Evolutionary conservation across 2,797 vertebrate species (phyloP).

Genomic region (Hippocampus kuda): DNA sequence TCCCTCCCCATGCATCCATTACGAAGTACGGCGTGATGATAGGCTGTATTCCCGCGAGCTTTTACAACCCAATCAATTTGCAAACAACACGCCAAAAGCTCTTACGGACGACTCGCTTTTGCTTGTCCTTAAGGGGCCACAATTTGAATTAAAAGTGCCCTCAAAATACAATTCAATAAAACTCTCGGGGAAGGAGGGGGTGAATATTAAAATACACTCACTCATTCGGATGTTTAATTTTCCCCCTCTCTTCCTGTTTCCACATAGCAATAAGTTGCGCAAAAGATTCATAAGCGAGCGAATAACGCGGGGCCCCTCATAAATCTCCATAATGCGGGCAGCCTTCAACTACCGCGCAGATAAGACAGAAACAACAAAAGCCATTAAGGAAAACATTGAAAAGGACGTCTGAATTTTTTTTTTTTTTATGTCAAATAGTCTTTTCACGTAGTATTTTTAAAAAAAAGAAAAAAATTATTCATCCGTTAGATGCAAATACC

Average conservation of each 20-base stretch:
- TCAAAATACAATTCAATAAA: not conserved
- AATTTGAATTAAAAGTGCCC: not conserved
- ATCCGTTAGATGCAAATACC: not conserved
- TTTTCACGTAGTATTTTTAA: not conserved
- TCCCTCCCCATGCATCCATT: not conserved
- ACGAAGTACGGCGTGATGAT: not conserved
- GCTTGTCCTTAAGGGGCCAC: not conserved
- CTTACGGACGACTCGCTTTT: not conserved
- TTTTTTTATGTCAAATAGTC: not conserved
- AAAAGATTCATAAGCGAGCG: not conserved
- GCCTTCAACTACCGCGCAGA: not conserved
- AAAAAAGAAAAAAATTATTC: no score
- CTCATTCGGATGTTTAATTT: not conserved
- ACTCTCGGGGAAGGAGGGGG: not conserved
- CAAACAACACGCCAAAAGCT: not conserved
- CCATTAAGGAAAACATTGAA: not conserved
- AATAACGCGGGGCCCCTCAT: not conserved
- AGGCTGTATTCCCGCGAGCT: not conserved
- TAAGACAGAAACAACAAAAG: not conserved
- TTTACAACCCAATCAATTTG: not conserved
- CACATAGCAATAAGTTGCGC: not conserved
- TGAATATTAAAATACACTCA: not conserved
- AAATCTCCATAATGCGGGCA: not conserved
- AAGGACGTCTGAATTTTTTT: not conserved
- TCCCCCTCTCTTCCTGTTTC: not conserved